phyloP scores from a whole-genome alignment of 2,797 vertebrate genomes.

The Benthosema pterotum region DNA sequence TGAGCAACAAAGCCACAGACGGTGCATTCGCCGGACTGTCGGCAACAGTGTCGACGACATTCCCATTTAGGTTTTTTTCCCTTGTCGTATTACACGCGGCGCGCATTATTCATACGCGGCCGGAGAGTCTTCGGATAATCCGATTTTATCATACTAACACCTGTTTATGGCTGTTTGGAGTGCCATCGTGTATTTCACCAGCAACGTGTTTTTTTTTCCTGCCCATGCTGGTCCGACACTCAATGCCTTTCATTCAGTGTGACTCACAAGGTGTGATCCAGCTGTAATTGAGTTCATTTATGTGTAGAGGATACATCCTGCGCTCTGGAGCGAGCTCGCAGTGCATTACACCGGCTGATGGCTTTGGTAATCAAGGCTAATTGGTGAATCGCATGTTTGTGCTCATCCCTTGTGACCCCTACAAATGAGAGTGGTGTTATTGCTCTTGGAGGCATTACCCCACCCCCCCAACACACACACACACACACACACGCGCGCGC shows the following conservation, averaged over 20 bases:
- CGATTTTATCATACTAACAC: slow-evolving; percentile 43
- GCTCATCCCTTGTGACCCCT: slow-evolving; percentile 13
- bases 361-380: slow-evolving; percentile 40
- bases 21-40: slow-evolving; percentile 5
- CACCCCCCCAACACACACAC: neutral
- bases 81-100: slow-evolving; percentile 18
- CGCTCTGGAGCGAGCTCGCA: slow-evolving; percentile 21
- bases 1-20: too few species aligned
- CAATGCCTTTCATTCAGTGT: slow-evolving; percentile 4
- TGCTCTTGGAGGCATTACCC: neutral
- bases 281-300: slow-evolving; percentile 25
- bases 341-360: slow-evolving; percentile 28
- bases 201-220: neutral
- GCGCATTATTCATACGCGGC: slow-evolving; percentile 57
- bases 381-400: slow-evolving; percentile 39
- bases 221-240: neutral
- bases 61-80: slow-evolving; percentile 31
- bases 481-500: neutral
- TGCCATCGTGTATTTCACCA: slow-evolving; percentile 3
- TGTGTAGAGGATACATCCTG: slow-evolving; percentile 21
- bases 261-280: slow-evolving; percentile 2
- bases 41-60: slow-evolving; percentile 40
- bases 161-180: slow-evolving; percentile 26
- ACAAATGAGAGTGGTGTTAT: too few species aligned
- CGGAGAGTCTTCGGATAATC: slow-evolving; percentile 16